A percentile compares a stretch with the other conserved stretches of the same genome.
These are phyloP conservation scores for Melanotaenia maccullochi DNA, from an alignment of 2,797 vertebrate genomes.

Conservation along the genomic window DNA sequence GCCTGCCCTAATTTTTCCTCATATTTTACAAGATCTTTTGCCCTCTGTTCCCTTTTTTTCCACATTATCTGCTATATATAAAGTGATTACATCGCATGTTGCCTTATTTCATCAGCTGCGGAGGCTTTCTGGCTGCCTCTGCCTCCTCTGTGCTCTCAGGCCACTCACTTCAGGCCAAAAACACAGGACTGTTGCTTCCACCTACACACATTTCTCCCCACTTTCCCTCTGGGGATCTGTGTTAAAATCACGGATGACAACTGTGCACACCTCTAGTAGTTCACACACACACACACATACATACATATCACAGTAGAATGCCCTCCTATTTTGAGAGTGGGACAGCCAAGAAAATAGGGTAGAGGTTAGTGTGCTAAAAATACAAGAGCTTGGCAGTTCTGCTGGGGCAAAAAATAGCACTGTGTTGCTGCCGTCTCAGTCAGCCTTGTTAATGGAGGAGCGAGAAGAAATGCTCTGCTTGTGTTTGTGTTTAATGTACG, in stretches of 20 bases:
- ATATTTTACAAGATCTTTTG: constrained; percentile 74
- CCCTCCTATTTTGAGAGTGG: constrained; percentile 66
- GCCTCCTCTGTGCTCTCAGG: constrained; percentile 36
- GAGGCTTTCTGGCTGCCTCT: constrained; percentile 42
- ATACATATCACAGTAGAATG: constrained; percentile 52
- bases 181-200: constrained; percentile 30
- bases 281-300: constrained; percentile 3
- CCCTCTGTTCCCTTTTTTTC: constrained; percentile 40
- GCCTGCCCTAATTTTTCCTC: constrained; percentile 76
- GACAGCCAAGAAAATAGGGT: constrained; percentile 69
- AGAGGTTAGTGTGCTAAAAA: constrained; percentile 80
- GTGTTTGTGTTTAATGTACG: constrained; percentile 35
- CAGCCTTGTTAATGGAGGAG: constrained; percentile 55
- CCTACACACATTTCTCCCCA: constrained; percentile 35
- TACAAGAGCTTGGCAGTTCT: constrained; percentile 65
- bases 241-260: constrained; percentile 66
- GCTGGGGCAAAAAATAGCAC: constrained; percentile 69
- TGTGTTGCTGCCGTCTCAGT: constrained; percentile 69
- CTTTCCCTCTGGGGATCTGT: constrained; percentile 49
- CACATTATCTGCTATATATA: constrained; percentile 62
- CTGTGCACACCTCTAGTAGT: constrained; percentile 55
- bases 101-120: constrained; percentile 73
- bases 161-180: constrained; percentile 49
- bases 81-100: constrained; percentile 72
- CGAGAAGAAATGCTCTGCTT: constrained; percentile 17